Percentiles rank a stretch among this genome's conserved stretches.
phyloP scores from a whole-genome alignment of 2,888 invertebrate species.

The Trichogramma dendrolimi region DNA sequence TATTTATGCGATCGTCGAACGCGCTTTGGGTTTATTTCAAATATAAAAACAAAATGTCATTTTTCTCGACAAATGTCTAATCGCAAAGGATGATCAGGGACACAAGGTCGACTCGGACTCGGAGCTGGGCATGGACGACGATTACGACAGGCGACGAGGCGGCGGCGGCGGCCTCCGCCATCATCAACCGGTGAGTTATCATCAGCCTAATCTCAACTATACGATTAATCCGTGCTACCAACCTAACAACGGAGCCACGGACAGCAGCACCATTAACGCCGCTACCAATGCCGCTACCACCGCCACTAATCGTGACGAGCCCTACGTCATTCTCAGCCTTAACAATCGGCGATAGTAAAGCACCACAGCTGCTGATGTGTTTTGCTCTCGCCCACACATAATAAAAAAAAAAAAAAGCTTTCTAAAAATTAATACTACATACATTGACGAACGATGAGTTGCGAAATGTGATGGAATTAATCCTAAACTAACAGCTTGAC shows the following conservation, averaged over 20 bases:
- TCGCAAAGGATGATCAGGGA: constrained; percentile 61
- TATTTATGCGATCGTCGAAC: not conserved
- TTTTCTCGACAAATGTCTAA: not conserved
- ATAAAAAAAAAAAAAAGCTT: too few relatives aligned
- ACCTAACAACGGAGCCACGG: constrained; percentile 45
- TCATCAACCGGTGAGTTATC: constrained; percentile 51
- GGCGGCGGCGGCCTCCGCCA: constrained; percentile 32
- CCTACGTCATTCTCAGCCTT: constrained; percentile 51
- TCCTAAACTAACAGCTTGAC: too few relatives aligned
- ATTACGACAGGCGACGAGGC: constrained; percentile 44
- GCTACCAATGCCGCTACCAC: constrained; percentile 29
- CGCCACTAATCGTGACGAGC: constrained; percentile 46
- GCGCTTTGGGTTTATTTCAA: not conserved
- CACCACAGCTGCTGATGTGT: too few relatives aligned
- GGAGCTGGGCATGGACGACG: constrained; percentile 81
- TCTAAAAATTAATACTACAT: too few relatives aligned
- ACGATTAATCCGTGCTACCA: constrained; percentile 52
- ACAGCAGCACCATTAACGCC: constrained; percentile 6
- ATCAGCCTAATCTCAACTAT: constrained; percentile 51
- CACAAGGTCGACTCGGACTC: constrained; percentile 80
- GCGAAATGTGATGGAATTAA: too few relatives aligned
- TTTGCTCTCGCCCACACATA: too few relatives aligned
- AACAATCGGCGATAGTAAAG: constrained; percentile 43
- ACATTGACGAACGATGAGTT: too few relatives aligned
- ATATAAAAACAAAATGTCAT: not conserved